phyloP scores from a whole-genome alignment of 2,888 invertebrate species.

The Sycophila texana region DNA sequence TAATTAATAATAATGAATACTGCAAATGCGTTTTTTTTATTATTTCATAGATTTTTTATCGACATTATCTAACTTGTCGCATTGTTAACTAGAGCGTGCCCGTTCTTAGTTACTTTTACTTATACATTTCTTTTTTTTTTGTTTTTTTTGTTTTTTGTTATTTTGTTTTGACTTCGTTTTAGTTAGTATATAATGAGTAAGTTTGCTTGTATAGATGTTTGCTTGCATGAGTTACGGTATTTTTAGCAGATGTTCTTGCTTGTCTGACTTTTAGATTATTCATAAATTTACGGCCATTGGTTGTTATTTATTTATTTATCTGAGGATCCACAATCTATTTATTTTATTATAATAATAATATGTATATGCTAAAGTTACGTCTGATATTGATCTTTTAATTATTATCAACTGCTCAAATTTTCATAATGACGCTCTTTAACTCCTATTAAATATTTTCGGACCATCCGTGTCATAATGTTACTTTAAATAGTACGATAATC shows the following conservation, averaged over 20 bases:
- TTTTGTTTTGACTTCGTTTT: slow-evolving; percentile 7
- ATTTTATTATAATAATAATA: too few species aligned
- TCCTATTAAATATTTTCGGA: slow-evolving; percentile 30
- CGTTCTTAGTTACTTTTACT: slow-evolving; percentile 61
- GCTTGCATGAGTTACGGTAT: slow-evolving; percentile 60
- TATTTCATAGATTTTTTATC: slow-evolving; percentile 61
- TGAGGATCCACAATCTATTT: too few species aligned
- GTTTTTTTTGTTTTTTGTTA: slow-evolving; percentile 17
- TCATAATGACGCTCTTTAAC: slow-evolving; percentile 44
- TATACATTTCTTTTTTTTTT: slow-evolving; percentile 43
- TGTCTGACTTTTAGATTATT: slow-evolving; percentile 6
- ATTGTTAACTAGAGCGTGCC: slow-evolving; percentile 64
- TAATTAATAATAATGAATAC: slow-evolving; percentile 66
- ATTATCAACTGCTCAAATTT: slow-evolving; percentile 40
- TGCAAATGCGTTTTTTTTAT: slow-evolving; percentile 65
- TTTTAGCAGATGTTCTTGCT: neutral
- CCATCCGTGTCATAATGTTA: slow-evolving; percentile 14
- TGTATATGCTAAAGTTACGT: slow-evolving; percentile 6
- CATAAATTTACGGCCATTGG: too few species aligned
- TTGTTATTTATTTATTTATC: too few species aligned
- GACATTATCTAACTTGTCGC: slow-evolving; percentile 50
- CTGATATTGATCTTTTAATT: slow-evolving; percentile 18
- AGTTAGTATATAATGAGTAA: slow-evolving; percentile 59
- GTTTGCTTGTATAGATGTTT: slow-evolving; percentile 59
- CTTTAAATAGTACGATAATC: slow-evolving; percentile 42